These are phyloP conservation scores for Amblyornis subalaris DNA, from an alignment of 2,113 vertebrate species.

Conservation along the genomic window DNA sequence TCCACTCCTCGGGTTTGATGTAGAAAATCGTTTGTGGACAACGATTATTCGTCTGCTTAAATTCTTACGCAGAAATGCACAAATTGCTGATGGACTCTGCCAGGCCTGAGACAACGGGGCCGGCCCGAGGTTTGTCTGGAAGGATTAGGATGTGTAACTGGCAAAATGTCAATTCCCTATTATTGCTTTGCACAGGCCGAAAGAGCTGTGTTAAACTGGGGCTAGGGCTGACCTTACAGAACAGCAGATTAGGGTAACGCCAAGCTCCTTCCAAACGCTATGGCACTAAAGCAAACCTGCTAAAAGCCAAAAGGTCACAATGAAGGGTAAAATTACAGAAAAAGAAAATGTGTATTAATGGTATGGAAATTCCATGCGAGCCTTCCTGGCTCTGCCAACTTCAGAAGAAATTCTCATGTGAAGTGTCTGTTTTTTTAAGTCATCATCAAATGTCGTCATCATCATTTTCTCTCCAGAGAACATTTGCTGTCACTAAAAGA, in stretches of 20 bases:
- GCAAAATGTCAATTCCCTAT: conserved; percentile 30
- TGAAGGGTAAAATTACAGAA: background rate
- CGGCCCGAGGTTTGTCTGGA: conserved; percentile 25
- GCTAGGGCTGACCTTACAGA: background rate
- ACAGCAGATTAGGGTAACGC: background rate
- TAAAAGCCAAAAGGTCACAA: background rate
- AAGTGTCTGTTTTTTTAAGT: background rate
- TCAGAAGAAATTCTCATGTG: background rate
- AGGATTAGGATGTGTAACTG: background rate
- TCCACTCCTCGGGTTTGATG: conserved; percentile 15
- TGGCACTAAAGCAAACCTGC: background rate
- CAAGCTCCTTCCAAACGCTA: background rate
- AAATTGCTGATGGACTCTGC: conserved; percentile 14
- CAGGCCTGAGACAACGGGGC: background rate
- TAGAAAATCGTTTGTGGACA: conserved; percentile 23
- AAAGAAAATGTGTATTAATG: background rate
- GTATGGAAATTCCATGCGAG: background rate
- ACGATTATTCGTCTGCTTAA: background rate
- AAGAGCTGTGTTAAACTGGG: background rate
- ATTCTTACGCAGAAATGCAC: conserved; percentile 34
- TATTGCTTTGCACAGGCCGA: background rate
- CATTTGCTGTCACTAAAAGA: background rate
- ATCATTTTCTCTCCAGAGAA: background rate
- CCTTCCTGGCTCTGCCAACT: background rate
- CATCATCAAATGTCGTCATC: background rate